Evolutionary conservation across 30 jellyfish, hydroid and myxozoan genomes (phyloP), one percentile per base, ranked within the genome.

Genomic region (Aurelia sp.): DNA sequence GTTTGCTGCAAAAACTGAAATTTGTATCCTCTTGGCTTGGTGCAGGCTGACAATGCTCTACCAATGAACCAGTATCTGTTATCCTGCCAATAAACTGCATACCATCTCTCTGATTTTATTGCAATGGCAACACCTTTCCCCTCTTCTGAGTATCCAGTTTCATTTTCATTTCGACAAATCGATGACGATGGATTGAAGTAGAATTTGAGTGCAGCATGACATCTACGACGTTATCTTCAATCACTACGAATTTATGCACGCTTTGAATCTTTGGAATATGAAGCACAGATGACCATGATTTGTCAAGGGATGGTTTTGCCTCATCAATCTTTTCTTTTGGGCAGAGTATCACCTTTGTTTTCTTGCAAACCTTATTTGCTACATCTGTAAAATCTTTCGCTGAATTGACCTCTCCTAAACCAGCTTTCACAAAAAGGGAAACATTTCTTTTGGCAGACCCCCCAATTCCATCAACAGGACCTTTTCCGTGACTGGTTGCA

Each of bases 401-500:
- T 58, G 67, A 58, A 58, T 58, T 58, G 67, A 58, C 67, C 16
- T 58, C 67, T 58, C 67, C 67, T 58, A 58, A 58, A 58, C 67
- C 67, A 58, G 67, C 67, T 58, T 58, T 58, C 67, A 58, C 67
- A 58, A 58, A 58, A 58, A 58, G 67, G 12, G 67, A 58, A 15
- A 58, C 67, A 58, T 11, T 58, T 58, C 67, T 58, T 58, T 58
- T 58, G 67, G 67, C 67, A 58, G 67, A 58, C 67, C 67, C 67
- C 67, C 67, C 67, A 58, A 58, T 58, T 58, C 67, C 67, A 15
- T 58, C 67, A 58, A 58, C 67, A 20, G 67, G 67, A 58, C 67
- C 67, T 11, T 58, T 58, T 11, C 67, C 69, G 15, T 59, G 69
- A 27, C 69, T 59, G 23, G 69, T 59, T 33, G 69, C 69, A 59